A percentile compares a stretch with the other conserved stretches of the same genome.
phyloP scores from a whole-genome alignment of 2,888 invertebrate species.

The Bembecia ichneumoniformis region DNA sequence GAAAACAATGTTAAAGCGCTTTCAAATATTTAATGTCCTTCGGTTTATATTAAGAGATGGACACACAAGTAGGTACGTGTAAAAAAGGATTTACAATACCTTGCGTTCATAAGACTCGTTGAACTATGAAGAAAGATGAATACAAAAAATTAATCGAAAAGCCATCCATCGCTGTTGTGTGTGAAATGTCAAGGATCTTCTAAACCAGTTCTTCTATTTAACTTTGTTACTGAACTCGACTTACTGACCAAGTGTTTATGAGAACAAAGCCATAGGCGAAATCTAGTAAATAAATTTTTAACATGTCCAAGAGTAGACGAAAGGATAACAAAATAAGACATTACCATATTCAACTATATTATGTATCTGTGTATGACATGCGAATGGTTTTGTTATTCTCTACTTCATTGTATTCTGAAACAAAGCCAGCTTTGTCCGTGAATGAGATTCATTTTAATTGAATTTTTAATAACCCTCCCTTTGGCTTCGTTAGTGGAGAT shows the following conservation, averaged over 20 bases:
- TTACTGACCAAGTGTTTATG: not conserved
- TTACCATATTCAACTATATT: too few relatives aligned
- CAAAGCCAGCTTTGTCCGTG: constrained; percentile 13
- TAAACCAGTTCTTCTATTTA: constrained; percentile 8
- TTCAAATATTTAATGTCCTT: too few relatives aligned
- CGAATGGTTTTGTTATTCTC: constrained; percentile 4
- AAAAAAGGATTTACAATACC: too few relatives aligned
- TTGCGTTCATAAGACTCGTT: too few relatives aligned
- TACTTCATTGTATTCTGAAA: constrained; percentile 9
- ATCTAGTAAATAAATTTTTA: constrained; percentile 7
- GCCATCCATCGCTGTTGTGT: not conserved
- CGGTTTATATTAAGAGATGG: too few relatives aligned
- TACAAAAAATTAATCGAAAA: not conserved
- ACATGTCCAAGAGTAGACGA: not conserved
- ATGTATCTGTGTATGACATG: constrained; percentile 10
- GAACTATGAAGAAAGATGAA: not conserved
- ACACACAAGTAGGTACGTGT: too few relatives aligned
- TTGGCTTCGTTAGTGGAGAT: too few relatives aligned
- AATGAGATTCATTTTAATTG: constrained; percentile 16
- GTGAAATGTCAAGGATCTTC: constrained; percentile 15
- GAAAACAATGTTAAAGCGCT: too few relatives aligned
- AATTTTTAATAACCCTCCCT: constrained; percentile 15
- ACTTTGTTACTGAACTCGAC: too few relatives aligned
- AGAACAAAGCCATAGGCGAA: constrained; percentile 1
- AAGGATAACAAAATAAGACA: too few relatives aligned